Conservation (phyloP, 1,140 invertebrate species). For the Ceratitis capitata region DNA sequence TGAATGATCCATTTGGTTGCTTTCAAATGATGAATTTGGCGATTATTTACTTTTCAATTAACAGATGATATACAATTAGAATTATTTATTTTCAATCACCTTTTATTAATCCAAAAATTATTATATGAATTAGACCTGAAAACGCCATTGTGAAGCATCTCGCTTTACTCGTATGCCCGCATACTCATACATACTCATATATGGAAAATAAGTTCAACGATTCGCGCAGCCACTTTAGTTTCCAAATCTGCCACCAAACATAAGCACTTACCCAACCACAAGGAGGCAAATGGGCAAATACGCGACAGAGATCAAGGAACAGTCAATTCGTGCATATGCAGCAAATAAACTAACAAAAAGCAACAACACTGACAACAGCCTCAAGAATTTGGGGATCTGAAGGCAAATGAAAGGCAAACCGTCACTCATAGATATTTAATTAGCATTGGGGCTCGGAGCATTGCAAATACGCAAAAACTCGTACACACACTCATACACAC, state of each 20-base stretch:
- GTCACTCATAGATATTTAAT: constrained; percentile 65
- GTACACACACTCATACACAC: not conserved
- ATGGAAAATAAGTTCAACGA: not conserved
- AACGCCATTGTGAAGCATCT: no score
- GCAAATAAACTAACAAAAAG: not conserved
- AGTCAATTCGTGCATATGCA: not conserved
- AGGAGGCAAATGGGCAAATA: not conserved
- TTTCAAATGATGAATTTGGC: no score
- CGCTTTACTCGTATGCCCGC: not conserved
- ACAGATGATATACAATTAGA: no score
- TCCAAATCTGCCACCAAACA: not conserved
- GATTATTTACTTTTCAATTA: no score
- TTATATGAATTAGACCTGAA: no score
- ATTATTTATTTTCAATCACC: no score
- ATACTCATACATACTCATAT: not conserved
- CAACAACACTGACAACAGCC: not conserved
- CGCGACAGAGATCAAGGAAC: not conserved
- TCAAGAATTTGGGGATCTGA: not conserved
- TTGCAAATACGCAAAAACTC: not conserved
- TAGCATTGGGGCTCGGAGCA: constrained; percentile 48
- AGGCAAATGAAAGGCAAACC: constrained; percentile 45
- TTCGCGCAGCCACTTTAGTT: not conserved
- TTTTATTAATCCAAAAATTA: no score
- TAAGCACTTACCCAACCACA: not conserved
- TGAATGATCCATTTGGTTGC: no score